A percentile compares a stretch with the other conserved stretches of the same genome.
Evolutionary conservation across 2,888 invertebrate species (phyloP).

Genomic region (Podabrus alpinus): DNA sequence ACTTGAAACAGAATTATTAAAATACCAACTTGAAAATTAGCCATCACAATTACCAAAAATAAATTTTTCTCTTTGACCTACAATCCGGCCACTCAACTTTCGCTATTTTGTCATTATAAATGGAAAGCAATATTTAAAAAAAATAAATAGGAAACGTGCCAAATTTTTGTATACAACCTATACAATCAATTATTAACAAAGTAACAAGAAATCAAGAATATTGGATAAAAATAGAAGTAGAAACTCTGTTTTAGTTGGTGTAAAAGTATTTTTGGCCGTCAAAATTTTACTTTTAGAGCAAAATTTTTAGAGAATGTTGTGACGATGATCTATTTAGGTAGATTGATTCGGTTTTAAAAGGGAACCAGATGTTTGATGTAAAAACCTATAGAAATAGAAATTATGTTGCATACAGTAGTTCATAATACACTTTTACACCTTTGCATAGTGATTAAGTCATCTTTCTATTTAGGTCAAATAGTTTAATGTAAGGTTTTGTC

Average conservation of each 20-base stretch:
- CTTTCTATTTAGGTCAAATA: conserved; percentile 32
- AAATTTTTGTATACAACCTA: background rate
- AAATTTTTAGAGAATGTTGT: background rate
- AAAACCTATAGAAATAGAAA: conserved; percentile 12
- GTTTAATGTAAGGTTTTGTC: conserved; percentile 29
- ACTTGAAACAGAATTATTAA: background rate
- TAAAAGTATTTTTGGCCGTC: background rate
- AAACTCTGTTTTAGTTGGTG: background rate
- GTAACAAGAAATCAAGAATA: background rate
- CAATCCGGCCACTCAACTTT: conserved; percentile 42
- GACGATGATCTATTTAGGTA: background rate
- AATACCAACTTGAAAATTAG: conserved; percentile 26
- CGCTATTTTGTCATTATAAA: conserved; percentile 41
- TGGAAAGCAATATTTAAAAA: conserved; percentile 38
- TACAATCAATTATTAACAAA: background rate
- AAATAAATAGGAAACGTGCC: conserved; percentile 8
- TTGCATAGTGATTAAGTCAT: conserved; percentile 31
- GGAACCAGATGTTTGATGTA: conserved; percentile 15
- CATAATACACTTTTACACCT: conserved; percentile 30
- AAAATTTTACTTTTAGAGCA: background rate
- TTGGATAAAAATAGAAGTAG: background rate
- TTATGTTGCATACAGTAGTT: conserved; percentile 18
- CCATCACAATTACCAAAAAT: conserved; percentile 38
- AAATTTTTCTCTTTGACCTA: conserved; percentile 38
- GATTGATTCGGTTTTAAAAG: background rate